Conservation (phyloP, 37 sponge, comb jelly and placozoan genomes). For the Geodia barretti region DNA sequence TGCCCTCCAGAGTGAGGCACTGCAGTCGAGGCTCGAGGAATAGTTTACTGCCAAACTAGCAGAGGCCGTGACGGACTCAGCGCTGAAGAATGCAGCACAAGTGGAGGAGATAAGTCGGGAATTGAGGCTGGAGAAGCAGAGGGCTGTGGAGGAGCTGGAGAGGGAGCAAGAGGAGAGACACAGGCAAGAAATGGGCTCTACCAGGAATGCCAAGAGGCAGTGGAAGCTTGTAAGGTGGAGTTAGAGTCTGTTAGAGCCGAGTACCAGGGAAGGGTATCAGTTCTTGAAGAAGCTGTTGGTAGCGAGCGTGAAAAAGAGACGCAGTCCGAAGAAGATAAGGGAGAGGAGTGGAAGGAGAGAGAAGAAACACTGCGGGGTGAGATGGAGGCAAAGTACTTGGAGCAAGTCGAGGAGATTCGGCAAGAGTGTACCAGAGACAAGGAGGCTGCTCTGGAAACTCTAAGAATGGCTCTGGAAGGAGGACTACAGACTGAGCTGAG, state of each 20-base stretch:
- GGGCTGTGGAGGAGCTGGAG: constrained; percentile 6
- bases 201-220: not conserved
- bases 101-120: constrained; percentile 6
- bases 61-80: not conserved
- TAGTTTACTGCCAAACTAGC: constrained; percentile 8
- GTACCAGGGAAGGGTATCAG: constrained; percentile 16
- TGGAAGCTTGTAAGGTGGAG: not conserved
- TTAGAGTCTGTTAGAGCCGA: constrained; percentile 15
- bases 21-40: constrained; percentile 6
- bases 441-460: not conserved
- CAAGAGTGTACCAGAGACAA: not conserved
- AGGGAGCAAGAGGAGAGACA: not conserved
- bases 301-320: constrained; percentile 19
- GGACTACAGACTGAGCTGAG: not conserved
- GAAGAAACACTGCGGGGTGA: not conserved
- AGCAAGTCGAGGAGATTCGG: constrained; percentile 16
- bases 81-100: not conserved
- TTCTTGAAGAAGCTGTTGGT: constrained; percentile 24
- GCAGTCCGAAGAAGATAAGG: not conserved
- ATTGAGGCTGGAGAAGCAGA: not conserved
- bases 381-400: constrained; percentile 18
- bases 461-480: not conserved
- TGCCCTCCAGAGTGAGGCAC: not conserved
- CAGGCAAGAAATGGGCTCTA: not conserved
- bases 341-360: constrained; percentile 9